Conservation (phyloP, 2,113 vertebrate genomes). For the Callionymus lyra region DNA sequence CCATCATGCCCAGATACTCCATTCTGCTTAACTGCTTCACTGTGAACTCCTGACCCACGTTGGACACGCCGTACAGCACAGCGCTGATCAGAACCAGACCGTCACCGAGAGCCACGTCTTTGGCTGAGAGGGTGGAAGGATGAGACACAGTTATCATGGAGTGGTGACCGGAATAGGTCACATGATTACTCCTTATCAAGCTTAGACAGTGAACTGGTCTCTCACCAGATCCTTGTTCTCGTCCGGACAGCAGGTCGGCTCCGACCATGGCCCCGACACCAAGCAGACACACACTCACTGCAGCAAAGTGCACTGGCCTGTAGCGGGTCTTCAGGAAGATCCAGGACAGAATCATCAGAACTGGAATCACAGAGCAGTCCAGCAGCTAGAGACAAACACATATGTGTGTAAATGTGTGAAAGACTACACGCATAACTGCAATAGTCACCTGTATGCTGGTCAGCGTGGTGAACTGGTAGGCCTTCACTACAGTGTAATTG, state of each 20-base stretch:
- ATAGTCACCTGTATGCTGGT: conserved; percentile 97
- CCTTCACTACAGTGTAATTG: conserved; percentile 86
- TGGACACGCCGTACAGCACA: conserved; percentile 85
- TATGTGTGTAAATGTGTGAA: background rate
- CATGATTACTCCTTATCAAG: too few relatives aligned
- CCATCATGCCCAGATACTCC: conserved; percentile 96
- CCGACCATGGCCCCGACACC: conserved; percentile 95
- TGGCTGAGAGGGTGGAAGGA: conserved; percentile 58
- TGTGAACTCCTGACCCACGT: conserved; percentile 88
- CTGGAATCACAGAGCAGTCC: conserved; percentile 92
- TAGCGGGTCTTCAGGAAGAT: conserved; percentile 84
- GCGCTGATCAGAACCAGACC: conserved; percentile 85
- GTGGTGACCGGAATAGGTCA: background rate
- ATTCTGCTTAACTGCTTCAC: conserved; percentile 89
- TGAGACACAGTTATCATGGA: rapidly evolving
- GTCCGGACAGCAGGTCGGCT: conserved; percentile 80
- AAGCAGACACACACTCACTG: conserved; percentile 79
- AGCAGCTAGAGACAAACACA: conserved; percentile 71
- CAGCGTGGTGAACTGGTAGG: conserved; percentile 88
- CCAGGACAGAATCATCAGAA: conserved; percentile 94
- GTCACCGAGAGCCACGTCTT: conserved; percentile 79
- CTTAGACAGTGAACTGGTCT: background rate
- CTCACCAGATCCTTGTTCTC: conserved; percentile 77
- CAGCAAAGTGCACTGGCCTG: conserved; percentile 78
- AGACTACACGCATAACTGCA: too few relatives aligned